Conservation (phyloP, 2,113 vertebrate species). For the Bubo scandiacus region DNA sequence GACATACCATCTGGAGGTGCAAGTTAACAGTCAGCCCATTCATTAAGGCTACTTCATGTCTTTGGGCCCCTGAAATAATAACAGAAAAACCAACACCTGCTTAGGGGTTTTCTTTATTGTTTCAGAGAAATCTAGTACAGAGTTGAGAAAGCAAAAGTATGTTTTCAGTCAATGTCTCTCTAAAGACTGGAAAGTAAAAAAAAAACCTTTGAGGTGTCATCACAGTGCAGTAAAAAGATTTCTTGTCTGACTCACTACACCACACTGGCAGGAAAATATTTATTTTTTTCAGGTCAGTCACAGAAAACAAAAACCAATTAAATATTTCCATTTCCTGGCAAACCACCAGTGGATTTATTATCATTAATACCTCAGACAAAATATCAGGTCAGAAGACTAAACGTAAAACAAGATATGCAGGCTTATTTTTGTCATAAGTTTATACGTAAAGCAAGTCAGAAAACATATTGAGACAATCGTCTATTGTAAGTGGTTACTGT, state of each 20-base stretch:
- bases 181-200: slow-evolving; percentile 43
- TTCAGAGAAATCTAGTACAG: not conserved
- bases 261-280: slow-evolving; percentile 36
- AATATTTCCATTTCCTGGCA: slow-evolving; percentile 40
- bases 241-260: slow-evolving; percentile 3
- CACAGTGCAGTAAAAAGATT: slow-evolving; percentile 22
- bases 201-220: slow-evolving; percentile 27
- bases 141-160: not conserved
- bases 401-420: not conserved
- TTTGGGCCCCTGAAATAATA: slow-evolving; percentile 75
- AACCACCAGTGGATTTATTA: slow-evolving; percentile 57
- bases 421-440: slow-evolving; percentile 17
- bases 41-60: slow-evolving; percentile 85
- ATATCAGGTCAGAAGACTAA: slow-evolving; percentile 12
- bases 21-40: slow-evolving; percentile 93
- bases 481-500: not conserved
- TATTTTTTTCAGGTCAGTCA: slow-evolving; percentile 55
- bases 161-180: not conserved
- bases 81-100: not conserved
- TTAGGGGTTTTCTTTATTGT: not conserved
- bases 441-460: not conserved
- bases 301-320: slow-evolving; percentile 59
- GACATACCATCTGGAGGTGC: slow-evolving; percentile 89
- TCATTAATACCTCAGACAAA: slow-evolving; percentile 21
- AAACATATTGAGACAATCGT: not conserved